Evolutionary conservation across 1,140 invertebrate genomes (phyloP).

Genomic region (Apis florea): DNA sequence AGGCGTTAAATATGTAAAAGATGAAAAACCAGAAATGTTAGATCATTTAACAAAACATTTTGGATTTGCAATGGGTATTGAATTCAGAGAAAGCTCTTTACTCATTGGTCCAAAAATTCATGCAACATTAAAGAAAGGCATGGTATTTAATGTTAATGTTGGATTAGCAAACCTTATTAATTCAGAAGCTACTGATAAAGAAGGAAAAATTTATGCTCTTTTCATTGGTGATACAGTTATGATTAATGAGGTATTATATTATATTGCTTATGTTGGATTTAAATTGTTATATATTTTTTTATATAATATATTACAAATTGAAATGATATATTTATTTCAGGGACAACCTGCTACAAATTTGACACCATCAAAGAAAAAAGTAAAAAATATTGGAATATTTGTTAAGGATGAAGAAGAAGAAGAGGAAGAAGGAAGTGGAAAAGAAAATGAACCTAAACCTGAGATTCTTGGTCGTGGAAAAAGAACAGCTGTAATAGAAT

Average conservation of each 20-base stretch:
- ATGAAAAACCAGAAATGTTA: constrained; percentile 91
- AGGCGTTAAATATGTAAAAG: constrained; percentile 91
- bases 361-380: constrained; percentile 96
- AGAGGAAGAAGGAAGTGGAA: constrained; percentile 87
- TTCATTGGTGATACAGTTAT: constrained; percentile 98
- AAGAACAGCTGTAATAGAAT: constrained; percentile 96
- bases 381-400: constrained; percentile 98
- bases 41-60: constrained; percentile 97
- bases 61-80: constrained; percentile 98
- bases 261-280: neutral
- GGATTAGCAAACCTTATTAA: constrained; percentile 95
- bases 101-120: constrained; percentile 95
- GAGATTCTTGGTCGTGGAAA: constrained; percentile 90
- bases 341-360: constrained; percentile 91
- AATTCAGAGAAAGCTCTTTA: constrained; percentile 97
- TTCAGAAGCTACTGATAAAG: constrained; percentile 90
- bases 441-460: constrained; percentile 84
- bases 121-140: constrained; percentile 92
- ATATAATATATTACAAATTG: neutral
- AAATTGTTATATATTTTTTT: neutral
- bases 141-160: constrained; percentile 98
- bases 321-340: constrained; percentile 71
- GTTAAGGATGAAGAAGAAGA: constrained; percentile 96
- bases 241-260: constrained; percentile 88
- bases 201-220: constrained; percentile 95